phyloP scores from a whole-genome alignment of 2,888 invertebrate species.

The Abrostola tripartita region DNA sequence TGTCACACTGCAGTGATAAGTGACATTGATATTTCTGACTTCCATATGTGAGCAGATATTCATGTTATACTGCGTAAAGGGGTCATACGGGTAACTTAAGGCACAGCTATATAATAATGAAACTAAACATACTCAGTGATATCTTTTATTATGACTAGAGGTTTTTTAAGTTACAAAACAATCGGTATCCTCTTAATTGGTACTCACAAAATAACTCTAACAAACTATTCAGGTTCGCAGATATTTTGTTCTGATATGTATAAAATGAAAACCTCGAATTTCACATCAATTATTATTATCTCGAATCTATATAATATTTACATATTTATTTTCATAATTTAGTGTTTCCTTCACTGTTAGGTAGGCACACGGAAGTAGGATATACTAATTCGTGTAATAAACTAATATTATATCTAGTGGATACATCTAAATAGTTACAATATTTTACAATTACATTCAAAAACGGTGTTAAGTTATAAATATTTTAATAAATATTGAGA shows the following conservation, averaged over 20 bases:
- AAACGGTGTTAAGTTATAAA: conserved; percentile 72
- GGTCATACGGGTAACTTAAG: not conserved
- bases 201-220: conserved; percentile 80
- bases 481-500: conserved; percentile 84
- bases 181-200: conserved; percentile 73
- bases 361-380: conserved; percentile 81
- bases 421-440: conserved; percentile 70
- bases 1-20: too few relatives aligned
- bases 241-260: conserved; percentile 84
- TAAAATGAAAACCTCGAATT: conserved; percentile 85
- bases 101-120: conserved; percentile 51
- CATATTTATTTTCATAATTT: conserved; percentile 67
- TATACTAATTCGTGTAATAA: conserved; percentile 69
- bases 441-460: conserved; percentile 72
- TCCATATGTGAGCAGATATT: too few relatives aligned
- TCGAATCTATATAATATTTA: conserved; percentile 63
- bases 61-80: too few relatives aligned
- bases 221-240: conserved; percentile 70
- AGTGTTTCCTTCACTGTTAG: conserved; percentile 67
- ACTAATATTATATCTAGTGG: conserved; percentile 64
- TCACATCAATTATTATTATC: conserved; percentile 60
- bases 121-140: conserved; percentile 76
- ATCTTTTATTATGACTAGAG: conserved; percentile 92
- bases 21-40: too few relatives aligned
- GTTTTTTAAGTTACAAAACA: conserved; percentile 91